Conservation (phyloP, 2,797 vertebrate genomes). For the Monodelphis domestica region DNA sequence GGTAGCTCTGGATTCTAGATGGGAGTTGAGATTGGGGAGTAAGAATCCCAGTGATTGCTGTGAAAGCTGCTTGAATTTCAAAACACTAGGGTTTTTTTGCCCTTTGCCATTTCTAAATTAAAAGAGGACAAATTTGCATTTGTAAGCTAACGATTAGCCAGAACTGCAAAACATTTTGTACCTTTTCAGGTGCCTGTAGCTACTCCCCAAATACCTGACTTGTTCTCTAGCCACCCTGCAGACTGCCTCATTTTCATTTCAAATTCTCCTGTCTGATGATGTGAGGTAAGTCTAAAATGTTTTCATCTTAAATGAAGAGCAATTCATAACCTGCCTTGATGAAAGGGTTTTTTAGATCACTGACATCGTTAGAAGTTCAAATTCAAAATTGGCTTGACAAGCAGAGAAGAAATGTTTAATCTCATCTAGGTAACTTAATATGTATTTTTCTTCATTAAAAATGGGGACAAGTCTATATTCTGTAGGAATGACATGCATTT, state of each 20-base stretch:
- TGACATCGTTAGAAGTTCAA: not conserved
- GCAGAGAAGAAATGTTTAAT: not conserved
- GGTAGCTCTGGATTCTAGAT: not conserved
- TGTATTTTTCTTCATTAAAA: not conserved
- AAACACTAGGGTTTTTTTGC: slow-evolving; percentile 14
- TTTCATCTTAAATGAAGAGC: not conserved
- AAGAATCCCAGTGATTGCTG: not conserved
- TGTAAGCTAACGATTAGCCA: slow-evolving; percentile 26
- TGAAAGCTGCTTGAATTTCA: slow-evolving; percentile 20
- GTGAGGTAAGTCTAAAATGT: slow-evolving; percentile 39
- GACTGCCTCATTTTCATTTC: slow-evolving; percentile 40
- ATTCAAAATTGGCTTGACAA: not conserved
- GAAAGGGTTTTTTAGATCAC: not conserved
- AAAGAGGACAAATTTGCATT: slow-evolving; percentile 14
- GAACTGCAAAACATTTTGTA: slow-evolving; percentile 13
- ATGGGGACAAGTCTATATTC: not conserved
- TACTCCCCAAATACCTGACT: not conserved
- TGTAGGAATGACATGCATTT: not conserved
- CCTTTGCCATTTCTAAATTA: slow-evolving; percentile 9
- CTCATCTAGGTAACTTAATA: not conserved
- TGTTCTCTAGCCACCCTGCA: slow-evolving; percentile 7
- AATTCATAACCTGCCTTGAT: not conserved
- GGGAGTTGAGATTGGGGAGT: too few species aligned
- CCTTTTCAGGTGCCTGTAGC: slow-evolving; percentile 53
- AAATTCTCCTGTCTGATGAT: not conserved